Percentiles rank a stretch among this genome's conserved stretches.
Evolutionary conservation across 2,113 vertebrate species (phyloP).

Genomic region (Hylia prasina): DNA sequence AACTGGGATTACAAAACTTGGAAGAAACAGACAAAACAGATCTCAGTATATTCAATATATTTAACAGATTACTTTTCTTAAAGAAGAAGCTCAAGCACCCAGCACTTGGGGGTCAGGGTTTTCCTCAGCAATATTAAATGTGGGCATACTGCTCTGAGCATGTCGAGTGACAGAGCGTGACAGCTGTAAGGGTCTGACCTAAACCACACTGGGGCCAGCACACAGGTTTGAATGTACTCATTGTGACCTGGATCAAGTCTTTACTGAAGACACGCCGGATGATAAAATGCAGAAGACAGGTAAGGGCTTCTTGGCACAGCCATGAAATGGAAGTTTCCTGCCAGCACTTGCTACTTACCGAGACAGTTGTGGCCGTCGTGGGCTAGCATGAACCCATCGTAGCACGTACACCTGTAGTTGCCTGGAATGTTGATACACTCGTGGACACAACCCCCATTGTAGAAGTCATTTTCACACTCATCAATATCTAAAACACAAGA

Average conservation of each 20-base stretch:
- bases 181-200: background rate
- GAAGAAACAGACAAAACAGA: background rate
- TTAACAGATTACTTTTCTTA: background rate
- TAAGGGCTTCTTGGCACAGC: background rate
- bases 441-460: conserved; percentile 94
- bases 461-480: conserved; percentile 95
- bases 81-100: background rate
- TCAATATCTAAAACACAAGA: conserved; percentile 85
- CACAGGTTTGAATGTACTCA: background rate
- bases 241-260: background rate
- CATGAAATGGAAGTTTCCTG: background rate
- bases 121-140: background rate
- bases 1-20: background rate
- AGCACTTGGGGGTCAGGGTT: background rate
- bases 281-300: background rate
- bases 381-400: conserved; percentile 95
- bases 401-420: conserved; percentile 97
- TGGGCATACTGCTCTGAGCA: background rate
- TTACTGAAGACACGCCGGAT: background rate
- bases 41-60: background rate
- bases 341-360: conserved; percentile 73
- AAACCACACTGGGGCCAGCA: background rate
- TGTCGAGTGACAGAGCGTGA: background rate
- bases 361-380: conserved; percentile 96
- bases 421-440: conserved; percentile 98